A percentile compares a stretch with the other conserved stretches of the same genome.
phyloP scores from a whole-genome alignment of 1,140 invertebrate genomes.

The Brachionus plicatilis region DNA sequence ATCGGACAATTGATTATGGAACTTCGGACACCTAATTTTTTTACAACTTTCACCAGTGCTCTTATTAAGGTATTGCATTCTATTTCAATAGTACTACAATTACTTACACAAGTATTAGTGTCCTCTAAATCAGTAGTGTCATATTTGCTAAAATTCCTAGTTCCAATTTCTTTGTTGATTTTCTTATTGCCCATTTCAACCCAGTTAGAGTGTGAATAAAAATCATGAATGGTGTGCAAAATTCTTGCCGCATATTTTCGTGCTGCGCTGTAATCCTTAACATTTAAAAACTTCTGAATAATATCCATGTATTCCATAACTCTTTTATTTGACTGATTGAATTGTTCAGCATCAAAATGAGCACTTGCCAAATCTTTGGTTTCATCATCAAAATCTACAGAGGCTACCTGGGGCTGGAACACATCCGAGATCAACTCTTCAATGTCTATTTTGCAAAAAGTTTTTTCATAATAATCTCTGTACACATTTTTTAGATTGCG shows the following conservation, averaged over 20 bases:
- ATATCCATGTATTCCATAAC: not conserved
- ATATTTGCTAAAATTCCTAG: not conserved
- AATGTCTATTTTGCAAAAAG: not conserved
- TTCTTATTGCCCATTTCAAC: constrained; percentile 36
- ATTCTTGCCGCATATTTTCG: not conserved
- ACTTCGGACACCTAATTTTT: not conserved
- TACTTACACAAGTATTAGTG: not conserved
- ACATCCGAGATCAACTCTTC: not conserved
- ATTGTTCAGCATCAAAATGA: constrained; percentile 38
- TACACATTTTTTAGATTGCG: not conserved
- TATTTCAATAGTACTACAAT: not conserved
- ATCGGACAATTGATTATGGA: constrained; percentile 7
- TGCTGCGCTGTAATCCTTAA: not conserved
- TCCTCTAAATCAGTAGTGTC: not conserved
- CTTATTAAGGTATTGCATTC: constrained; percentile 1
- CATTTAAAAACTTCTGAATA: not conserved
- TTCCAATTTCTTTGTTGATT: not conserved
- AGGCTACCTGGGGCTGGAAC: not conserved
- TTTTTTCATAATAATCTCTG: not conserved
- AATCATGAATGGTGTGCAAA: constrained; percentile 40
- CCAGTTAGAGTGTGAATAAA: constrained; percentile 40
- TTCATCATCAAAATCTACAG: constrained; percentile 8
- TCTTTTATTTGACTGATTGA: not conserved
- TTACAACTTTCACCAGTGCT: not conserved
- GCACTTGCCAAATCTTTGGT: constrained; percentile 14